Percentiles rank a stretch among this genome's conserved stretches.
Conservation (phyloP, 2,797 vertebrate species). For the Neostethus bicornis region DNA sequence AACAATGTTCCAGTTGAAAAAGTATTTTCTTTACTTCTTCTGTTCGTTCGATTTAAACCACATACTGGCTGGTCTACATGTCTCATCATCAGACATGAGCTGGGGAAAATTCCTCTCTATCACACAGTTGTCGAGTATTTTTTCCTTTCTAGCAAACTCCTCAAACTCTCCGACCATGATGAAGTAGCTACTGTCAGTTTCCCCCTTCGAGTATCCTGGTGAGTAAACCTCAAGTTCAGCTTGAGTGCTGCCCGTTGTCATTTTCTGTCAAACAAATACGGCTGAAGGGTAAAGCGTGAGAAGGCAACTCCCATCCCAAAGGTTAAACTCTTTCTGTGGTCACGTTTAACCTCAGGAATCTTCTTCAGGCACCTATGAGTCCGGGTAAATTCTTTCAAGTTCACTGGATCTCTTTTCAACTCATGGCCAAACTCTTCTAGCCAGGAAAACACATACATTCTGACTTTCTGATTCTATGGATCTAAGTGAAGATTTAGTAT, state of each 20-base stretch:
- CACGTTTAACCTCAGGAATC: slow-evolving; percentile 46
- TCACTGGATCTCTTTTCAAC: slow-evolving; percentile 46
- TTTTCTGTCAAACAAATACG: slow-evolving; percentile 41
- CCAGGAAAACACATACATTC: slow-evolving; percentile 3
- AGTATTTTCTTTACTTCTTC: slow-evolving; percentile 52
- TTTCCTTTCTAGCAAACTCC: not conserved
- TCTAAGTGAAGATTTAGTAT: slow-evolving; percentile 7
- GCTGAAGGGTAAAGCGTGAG: slow-evolving; percentile 50
- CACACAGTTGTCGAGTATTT: slow-evolving; percentile 38
- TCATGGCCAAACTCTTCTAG: slow-evolving; percentile 1
- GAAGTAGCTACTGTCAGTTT: slow-evolving; percentile 19
- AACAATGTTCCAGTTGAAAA: slow-evolving; percentile 61
- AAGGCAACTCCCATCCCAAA: slow-evolving; percentile 45
- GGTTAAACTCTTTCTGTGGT: slow-evolving; percentile 68
- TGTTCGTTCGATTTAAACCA: slow-evolving; percentile 62
- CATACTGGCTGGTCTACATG: slow-evolving; percentile 46
- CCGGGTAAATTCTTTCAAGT: slow-evolving; percentile 49
- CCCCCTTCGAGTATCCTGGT: slow-evolving; percentile 25
- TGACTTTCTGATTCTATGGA: not conserved
- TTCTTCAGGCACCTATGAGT: slow-evolving; percentile 44
- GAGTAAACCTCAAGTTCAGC: slow-evolving; percentile 29
- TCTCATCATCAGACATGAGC: slow-evolving; percentile 52
- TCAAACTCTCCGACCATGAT: slow-evolving; percentile 14
- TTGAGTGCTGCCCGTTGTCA: slow-evolving; percentile 19
- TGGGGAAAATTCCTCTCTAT: slow-evolving; percentile 58